Percentiles rank a stretch among this genome's conserved stretches.
These are phyloP conservation scores for Galbula dea DNA, from an alignment of 2,113 vertebrate species.

Conservation along the genomic window DNA sequence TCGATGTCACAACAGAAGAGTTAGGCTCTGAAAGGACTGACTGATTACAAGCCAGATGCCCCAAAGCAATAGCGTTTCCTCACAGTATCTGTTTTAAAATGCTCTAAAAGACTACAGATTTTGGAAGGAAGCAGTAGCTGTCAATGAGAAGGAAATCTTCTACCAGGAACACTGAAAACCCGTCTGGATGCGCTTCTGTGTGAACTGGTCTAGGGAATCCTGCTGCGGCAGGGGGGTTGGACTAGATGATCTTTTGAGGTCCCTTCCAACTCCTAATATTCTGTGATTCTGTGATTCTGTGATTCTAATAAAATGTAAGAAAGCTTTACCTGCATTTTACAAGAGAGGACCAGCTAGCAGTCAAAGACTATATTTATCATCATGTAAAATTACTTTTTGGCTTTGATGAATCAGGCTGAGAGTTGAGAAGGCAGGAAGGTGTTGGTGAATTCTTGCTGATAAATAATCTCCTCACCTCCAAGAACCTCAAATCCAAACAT, in stretches of 20 bases:
- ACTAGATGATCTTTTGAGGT: too few relatives aligned
- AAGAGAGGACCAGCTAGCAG: not conserved
- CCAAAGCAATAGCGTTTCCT: constrained; percentile 25
- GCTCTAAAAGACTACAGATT: not conserved
- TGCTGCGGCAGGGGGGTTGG: too few relatives aligned
- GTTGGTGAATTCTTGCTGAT: not conserved
- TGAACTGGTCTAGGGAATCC: too few relatives aligned
- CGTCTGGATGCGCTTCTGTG: too few relatives aligned
- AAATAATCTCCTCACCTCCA: not conserved
- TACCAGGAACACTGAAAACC: not conserved
- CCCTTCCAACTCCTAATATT: too few relatives aligned
- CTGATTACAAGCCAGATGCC: constrained; percentile 50
- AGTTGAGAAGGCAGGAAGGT: not conserved
- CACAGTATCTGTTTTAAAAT: constrained; percentile 17
- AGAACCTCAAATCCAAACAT: not conserved
- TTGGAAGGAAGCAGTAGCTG: not conserved
- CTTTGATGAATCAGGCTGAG: not conserved
- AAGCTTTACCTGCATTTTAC: not conserved
- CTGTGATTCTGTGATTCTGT: too few relatives aligned
- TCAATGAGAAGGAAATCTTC: not conserved
- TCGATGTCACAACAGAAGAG: not conserved
- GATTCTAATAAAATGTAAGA: not conserved
- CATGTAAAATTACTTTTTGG: not conserved
- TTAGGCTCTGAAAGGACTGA: not conserved
- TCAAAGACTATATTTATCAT: not conserved